Conservation (phyloP, 2,797 vertebrate species). For the Leptatherina wallacei region DNA sequence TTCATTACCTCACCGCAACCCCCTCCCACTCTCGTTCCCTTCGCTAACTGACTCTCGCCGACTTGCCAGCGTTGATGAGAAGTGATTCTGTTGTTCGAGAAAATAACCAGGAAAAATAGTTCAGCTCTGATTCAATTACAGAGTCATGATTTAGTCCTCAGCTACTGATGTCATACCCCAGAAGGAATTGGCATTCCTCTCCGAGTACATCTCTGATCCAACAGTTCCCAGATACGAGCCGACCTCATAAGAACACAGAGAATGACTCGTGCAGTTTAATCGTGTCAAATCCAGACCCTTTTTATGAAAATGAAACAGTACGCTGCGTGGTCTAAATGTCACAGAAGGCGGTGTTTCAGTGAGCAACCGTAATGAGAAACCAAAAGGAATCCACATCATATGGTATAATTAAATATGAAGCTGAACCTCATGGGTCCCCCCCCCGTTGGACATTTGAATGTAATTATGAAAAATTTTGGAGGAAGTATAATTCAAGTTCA, state of each 20-base stretch:
- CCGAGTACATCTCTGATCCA: slow-evolving; percentile 20
- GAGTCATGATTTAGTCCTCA: slow-evolving; percentile 71
- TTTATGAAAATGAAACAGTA: slow-evolving; percentile 35
- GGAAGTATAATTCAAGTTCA: slow-evolving; percentile 43
- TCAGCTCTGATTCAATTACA: slow-evolving; percentile 78
- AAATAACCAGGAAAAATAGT: slow-evolving; percentile 73
- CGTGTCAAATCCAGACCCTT: slow-evolving; percentile 34
- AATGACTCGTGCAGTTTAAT: slow-evolving; percentile 33
- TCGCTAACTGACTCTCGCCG: slow-evolving; percentile 44
- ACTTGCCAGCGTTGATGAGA: slow-evolving; percentile 67
- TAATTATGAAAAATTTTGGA: slow-evolving; percentile 37
- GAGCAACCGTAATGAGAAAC: slow-evolving; percentile 35
- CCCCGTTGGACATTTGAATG: slow-evolving; percentile 24
- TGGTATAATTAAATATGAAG: slow-evolving; percentile 14
- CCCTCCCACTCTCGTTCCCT: slow-evolving; percentile 1
- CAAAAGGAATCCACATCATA: slow-evolving; percentile 38
- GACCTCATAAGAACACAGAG: slow-evolving; percentile 20
- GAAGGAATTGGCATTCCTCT: slow-evolving; percentile 41
- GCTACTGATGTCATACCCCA: slow-evolving; percentile 42
- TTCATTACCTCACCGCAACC: slow-evolving; percentile 66
- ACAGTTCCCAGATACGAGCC: slow-evolving; percentile 18
- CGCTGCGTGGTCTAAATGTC: slow-evolving; percentile 47
- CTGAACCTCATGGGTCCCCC: not conserved
- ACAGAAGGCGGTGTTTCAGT: slow-evolving; percentile 52
- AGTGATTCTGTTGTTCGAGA: slow-evolving; percentile 72